A percentile compares a stretch with the other conserved stretches of the same genome.
Conservation (phyloP, 2,113 vertebrate genomes). For the Pollachius pollachius region DNA sequence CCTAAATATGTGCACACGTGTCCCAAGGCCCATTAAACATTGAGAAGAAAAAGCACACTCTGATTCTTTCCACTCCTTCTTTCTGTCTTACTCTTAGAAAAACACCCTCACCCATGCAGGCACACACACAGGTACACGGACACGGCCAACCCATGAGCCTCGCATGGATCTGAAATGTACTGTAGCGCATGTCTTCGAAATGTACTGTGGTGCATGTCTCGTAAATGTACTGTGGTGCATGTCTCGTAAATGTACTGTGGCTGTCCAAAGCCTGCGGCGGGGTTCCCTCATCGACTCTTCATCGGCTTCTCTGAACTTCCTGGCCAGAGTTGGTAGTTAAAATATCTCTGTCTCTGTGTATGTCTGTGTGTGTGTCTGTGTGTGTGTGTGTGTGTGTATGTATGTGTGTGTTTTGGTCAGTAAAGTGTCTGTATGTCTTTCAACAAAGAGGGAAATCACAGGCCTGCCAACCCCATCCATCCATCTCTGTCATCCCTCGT, state of each 20-base stretch:
- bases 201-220: not conserved
- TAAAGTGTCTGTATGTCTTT: not conserved
- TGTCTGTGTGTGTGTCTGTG: no score
- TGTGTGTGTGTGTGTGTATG: not conserved
- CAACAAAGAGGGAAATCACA: conserved; percentile 17
- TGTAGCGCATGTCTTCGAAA: not conserved
- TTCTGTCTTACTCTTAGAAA: not conserved
- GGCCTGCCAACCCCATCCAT: conserved; percentile 25
- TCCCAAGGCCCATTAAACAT: not conserved
- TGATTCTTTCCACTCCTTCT: no score
- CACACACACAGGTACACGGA: not conserved
- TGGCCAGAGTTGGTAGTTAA: not conserved
- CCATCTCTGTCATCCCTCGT: conserved; percentile 30
- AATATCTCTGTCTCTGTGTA: not conserved
- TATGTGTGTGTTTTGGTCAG: no score
- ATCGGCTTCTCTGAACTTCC: not conserved
- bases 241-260: not conserved
- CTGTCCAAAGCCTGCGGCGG: conserved; percentile 1
- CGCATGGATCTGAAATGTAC: not conserved
- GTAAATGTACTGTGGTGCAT: not conserved
- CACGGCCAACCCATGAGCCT: no score
- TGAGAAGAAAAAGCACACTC: no score
- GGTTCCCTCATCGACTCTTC: not conserved
- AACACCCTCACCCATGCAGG: not conserved
- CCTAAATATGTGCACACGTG: not conserved